Evolutionary conservation across 2,113 vertebrate genomes (phyloP).

Genomic region (Syngnathus typhle): DNA sequence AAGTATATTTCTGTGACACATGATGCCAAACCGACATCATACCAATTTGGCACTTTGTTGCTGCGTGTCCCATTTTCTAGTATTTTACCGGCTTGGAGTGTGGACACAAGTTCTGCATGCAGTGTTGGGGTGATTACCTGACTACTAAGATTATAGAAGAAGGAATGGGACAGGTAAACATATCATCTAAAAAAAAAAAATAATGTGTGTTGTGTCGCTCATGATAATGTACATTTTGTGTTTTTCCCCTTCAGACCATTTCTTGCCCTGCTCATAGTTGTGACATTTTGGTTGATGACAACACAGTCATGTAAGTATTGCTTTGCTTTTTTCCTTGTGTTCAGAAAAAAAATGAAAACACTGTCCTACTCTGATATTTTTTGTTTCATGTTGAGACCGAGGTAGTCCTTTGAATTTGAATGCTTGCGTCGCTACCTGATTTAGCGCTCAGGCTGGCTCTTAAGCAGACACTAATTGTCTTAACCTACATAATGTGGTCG

Average conservation of each 20-base stretch:
- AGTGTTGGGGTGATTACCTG: conserved; percentile 99
- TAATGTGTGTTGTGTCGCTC: background rate
- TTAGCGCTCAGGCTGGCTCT: conserved; percentile 13
- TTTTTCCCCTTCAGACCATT: conserved; percentile 80
- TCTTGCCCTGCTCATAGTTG: conserved; percentile 99
- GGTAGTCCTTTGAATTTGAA: background rate
- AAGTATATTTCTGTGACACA: background rate
- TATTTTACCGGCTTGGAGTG: conserved; percentile 98
- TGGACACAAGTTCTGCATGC: conserved; percentile 99
- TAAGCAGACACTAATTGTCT: conserved; percentile 58
- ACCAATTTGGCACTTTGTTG: background rate
- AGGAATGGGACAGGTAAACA: conserved; percentile 97
- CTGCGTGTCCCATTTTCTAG: conserved; percentile 59
- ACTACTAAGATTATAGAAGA: conserved; percentile 99
- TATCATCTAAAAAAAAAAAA: background rate
- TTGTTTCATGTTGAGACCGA: background rate
- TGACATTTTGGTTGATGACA: conserved; percentile 99
- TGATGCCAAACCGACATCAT: background rate
- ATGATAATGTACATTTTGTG: conserved; percentile 21
- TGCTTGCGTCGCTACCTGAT: conserved; percentile 1
- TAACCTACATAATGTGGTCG: conserved; percentile 60
- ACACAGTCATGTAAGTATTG: conserved; percentile 97
- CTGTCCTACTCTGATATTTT: background rate
- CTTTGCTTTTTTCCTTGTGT: background rate
- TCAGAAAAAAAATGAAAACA: background rate